A percentile compares a stretch with the other conserved stretches of the same genome.
phyloP scores from a whole-genome alignment of 2,888 invertebrate genomes.

The Sphinx pinastri region DNA sequence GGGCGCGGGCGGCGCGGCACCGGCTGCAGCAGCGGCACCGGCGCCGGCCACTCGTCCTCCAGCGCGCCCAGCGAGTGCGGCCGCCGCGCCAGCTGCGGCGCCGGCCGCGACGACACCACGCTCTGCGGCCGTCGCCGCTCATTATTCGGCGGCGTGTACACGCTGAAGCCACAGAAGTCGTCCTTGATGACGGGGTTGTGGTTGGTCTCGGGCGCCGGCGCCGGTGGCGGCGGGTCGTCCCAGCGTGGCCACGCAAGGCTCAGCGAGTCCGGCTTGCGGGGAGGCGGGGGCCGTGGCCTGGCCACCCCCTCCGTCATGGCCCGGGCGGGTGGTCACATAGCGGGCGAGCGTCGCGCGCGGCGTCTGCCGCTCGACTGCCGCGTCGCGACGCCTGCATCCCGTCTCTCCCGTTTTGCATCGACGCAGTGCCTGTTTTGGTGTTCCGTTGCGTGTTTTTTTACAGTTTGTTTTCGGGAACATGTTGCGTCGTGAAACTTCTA shows the following conservation, averaged over 20 bases:
- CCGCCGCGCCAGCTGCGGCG: conserved; percentile 68
- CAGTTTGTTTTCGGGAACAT: conserved; percentile 22
- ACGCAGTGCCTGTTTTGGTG: conserved; percentile 55
- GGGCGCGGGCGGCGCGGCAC: conserved; percentile 81
- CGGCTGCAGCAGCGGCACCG: conserved; percentile 80
- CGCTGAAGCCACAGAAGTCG: conserved; percentile 78
- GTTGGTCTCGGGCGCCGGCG: conserved; percentile 61
- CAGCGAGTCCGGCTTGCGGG: conserved; percentile 77
- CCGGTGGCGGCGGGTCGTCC: conserved; percentile 81
- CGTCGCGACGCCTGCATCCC: conserved; percentile 46
- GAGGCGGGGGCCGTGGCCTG: conserved; percentile 80
- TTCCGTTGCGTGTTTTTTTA: conserved; percentile 25
- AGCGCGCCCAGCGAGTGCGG: conserved; percentile 86
- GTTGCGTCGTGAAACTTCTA: conserved; percentile 15
- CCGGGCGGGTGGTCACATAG: conserved; percentile 64
- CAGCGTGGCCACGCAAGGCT: conserved; percentile 71
- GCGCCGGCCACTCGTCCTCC: conserved; percentile 71
- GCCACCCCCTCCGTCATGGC: conserved; percentile 79
- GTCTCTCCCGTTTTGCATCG: conserved; percentile 48
- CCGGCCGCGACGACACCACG: conserved; percentile 76
- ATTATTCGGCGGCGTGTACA: conserved; percentile 81
- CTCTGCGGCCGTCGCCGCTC: conserved; percentile 81
- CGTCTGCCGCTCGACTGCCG: conserved; percentile 65
- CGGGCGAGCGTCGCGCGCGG: conserved; percentile 67
- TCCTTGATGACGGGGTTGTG: conserved; percentile 54